These are phyloP conservation scores for Galago senegalensis DNA, from an alignment of 2,797 vertebrate species.

Conservation along the genomic window DNA sequence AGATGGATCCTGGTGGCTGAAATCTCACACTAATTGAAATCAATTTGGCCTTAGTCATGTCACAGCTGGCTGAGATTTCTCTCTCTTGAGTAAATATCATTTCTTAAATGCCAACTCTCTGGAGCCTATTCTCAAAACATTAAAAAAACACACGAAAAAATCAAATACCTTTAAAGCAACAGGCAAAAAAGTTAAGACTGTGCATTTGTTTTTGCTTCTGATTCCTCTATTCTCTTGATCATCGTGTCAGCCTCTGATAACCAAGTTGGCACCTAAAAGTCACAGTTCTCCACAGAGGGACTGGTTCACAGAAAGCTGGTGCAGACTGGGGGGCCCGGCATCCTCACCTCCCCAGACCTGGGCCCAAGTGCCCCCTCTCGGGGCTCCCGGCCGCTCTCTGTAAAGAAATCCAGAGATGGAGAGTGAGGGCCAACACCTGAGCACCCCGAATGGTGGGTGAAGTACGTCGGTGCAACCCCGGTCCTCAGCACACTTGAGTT, in stretches of 20 bases:
- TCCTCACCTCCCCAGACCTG: background rate
- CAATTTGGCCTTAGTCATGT: background rate
- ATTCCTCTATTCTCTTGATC: background rate
- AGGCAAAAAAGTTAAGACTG: fast-evolving
- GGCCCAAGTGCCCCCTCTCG: fast-evolving
- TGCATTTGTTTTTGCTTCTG: background rate
- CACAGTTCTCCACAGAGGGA: background rate
- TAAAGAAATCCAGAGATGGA: background rate
- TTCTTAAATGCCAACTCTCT: background rate
- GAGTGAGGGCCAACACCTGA: background rate
- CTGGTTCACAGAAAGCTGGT: no score
- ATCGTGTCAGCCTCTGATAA: background rate
- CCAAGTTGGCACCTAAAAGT: fast-evolving
- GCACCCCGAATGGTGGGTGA: fast-evolving
- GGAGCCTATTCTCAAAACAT: background rate
- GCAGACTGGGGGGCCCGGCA: background rate
- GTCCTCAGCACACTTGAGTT: fast-evolving
- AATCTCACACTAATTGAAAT: background rate
- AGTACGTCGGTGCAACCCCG: fast-evolving
- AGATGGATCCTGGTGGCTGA: background rate
- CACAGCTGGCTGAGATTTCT: background rate
- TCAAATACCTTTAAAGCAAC: background rate
- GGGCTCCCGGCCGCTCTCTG: fast-evolving
- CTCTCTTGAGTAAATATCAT: background rate
- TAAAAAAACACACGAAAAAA: background rate